Base-by-base conservation (phyloP, 2,888 invertebrate genomes). In the Epiblema foenella region DNA sequence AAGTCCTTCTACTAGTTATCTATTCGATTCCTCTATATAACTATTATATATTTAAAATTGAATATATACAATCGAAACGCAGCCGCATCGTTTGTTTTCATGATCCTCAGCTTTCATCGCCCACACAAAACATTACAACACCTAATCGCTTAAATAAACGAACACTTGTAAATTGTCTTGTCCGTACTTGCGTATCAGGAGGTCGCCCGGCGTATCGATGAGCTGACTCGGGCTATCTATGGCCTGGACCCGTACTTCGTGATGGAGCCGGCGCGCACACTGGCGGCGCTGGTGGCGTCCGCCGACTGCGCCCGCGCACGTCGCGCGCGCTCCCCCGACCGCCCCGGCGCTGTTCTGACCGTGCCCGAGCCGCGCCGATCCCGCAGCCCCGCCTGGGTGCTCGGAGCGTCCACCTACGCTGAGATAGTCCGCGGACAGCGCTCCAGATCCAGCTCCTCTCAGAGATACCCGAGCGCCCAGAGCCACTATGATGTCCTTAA, bases 371-470 rank as follows among this genome's bases (percentile, higher is more conserved):
- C 76, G 72, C 74, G 69, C 74, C 93, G 96, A 76, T 96, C 96
- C 0, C 94, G 94, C 56, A 96, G 96, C 85, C 96, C 96, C 17
- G 95, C 96, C 83, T 97, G 97, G 97, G 85, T 93, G 56, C 96
- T 95, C 3, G 96, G 96, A 39, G 95, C 95, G 29, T 95, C 96
- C 60, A 95, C 97, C 59, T 97, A 97, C 86, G 97, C 97, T 60
- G 97, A 97, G 88, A 96, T 97, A 75, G 94, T 97, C 73, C 95
- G 95, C 77, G 97, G 97, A 91, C 81, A 82, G 75, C 82, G 84
- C 82, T 89, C 89, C 57, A 82, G 92, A 75, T 89, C 91, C 73
- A 86, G 88, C 81, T 87, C 83, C 71, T 85, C 86, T 46, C 56
- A 56, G 82, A 75, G 76, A 20, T 24, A 75, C 49, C 75, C 73